phyloP scores from a whole-genome alignment of 2,113 vertebrate species.

The Parus major region DNA sequence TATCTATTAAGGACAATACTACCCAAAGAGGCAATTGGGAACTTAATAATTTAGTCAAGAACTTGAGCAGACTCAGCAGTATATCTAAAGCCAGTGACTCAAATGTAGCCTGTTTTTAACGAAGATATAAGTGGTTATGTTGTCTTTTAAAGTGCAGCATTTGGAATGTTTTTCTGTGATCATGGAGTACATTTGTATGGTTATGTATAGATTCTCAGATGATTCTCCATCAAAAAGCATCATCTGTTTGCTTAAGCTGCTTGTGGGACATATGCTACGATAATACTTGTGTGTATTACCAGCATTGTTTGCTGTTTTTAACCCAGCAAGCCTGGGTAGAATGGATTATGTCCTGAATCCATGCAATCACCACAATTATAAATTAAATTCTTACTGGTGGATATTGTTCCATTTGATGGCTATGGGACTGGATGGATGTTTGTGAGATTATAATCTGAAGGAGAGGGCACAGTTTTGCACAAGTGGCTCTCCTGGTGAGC shows the following conservation, averaged over 20 bases:
- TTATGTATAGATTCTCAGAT: neutral
- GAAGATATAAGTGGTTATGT: neutral
- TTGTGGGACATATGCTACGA: fast-evolving
- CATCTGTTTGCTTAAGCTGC: neutral
- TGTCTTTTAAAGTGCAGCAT: neutral
- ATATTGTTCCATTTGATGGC: neutral
- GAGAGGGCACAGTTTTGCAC: neutral
- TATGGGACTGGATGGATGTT: neutral
- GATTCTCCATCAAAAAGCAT: neutral
- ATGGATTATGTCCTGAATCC: neutral
- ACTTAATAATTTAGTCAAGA: slow-evolving; percentile 49
- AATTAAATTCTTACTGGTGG: neutral
- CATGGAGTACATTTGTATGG: neutral
- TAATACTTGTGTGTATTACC: neutral
- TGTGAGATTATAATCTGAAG: neutral
- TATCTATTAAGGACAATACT: slow-evolving; percentile 42
- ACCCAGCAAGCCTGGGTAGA: neutral
- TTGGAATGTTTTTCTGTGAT: neutral
- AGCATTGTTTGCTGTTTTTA: neutral
- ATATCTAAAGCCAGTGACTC: slow-evolving; percentile 12
- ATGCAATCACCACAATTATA: neutral
- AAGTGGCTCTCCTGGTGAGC: neutral
- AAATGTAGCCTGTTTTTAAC: slow-evolving; percentile 21
- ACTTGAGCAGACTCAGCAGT: neutral
- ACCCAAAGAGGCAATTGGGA: neutral